Percentiles rank a stretch among this genome's conserved stretches.
Conservation (phyloP, 2,797 vertebrate species). For the Bradypodion pumilum region DNA sequence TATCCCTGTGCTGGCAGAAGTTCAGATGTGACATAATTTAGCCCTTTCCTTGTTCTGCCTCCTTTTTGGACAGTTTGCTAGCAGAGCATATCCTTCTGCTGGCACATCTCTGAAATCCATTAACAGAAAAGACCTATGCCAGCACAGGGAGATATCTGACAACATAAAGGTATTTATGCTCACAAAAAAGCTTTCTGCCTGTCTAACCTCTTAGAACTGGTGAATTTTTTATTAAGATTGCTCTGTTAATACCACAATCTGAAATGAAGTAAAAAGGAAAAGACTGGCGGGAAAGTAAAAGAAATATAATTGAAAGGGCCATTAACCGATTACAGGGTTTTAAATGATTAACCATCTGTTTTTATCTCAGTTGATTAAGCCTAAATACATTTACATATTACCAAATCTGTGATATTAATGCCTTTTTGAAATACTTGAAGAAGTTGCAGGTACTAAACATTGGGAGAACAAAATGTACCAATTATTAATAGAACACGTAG, state of each 20-base stretch:
- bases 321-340: neutral
- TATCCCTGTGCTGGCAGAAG: too few species aligned
- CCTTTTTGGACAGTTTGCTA: too few species aligned
- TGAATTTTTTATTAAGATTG: too few species aligned
- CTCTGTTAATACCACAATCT: neutral
- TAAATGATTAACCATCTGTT: neutral
- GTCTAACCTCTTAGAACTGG: too few species aligned
- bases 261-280: neutral
- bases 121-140: too few species aligned
- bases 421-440: neutral
- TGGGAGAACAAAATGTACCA: neutral
- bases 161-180: too few species aligned
- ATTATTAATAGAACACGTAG: neutral
- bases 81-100: too few species aligned
- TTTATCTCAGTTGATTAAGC: neutral
- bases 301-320: slow-evolving; percentile 3
- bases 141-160: too few species aligned
- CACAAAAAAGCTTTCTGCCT: too few species aligned
- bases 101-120: too few species aligned
- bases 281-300: slow-evolving; percentile 17
- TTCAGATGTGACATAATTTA: too few species aligned
- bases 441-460: neutral
- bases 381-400: neutral
- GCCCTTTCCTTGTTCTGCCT: too few species aligned
- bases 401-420: neutral